Evolutionary conservation across 1,140 invertebrate species (phyloP).

Genomic region (Drusus annulatus): DNA sequence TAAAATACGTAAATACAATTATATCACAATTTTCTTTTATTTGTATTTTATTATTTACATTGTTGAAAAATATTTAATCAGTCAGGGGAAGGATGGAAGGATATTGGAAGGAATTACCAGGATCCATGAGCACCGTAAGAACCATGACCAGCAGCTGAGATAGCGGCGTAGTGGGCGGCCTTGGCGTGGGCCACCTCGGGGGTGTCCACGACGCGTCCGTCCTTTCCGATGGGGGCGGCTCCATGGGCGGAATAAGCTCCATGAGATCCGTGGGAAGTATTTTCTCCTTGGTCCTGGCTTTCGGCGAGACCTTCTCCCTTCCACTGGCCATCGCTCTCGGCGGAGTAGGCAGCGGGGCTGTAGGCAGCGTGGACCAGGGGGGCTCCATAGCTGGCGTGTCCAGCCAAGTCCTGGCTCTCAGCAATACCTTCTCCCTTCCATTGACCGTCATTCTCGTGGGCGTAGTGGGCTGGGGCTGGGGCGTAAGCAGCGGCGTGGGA

Average conservation of each 20-base stretch:
- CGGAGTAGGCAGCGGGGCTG: background rate
- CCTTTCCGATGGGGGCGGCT: slow-evolving; percentile 59
- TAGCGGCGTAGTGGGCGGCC: slow-evolving; percentile 67
- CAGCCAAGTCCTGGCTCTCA: slow-evolving; percentile 3
- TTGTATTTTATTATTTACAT: too few relatives aligned
- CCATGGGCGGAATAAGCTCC: background rate
- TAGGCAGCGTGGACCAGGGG: background rate
- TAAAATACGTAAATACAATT: too few relatives aligned
- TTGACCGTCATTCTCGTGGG: too few relatives aligned
- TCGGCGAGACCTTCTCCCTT: slow-evolving; percentile 45
- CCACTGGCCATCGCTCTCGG: slow-evolving; percentile 43
- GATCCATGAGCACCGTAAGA: slow-evolving; percentile 18
- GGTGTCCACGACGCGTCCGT: slow-evolving; percentile 66
- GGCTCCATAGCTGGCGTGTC: background rate
- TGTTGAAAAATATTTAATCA: too few relatives aligned
- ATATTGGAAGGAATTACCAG: slow-evolving; percentile 8
- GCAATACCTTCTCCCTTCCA: slow-evolving; percentile 1
- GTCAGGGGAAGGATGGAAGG: too few relatives aligned
- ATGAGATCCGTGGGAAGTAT: too few relatives aligned
- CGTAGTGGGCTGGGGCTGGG: too few relatives aligned
- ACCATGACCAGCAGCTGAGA: slow-evolving; percentile 58
- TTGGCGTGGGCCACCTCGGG: slow-evolving; percentile 70
- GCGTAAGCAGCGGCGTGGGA: too few relatives aligned
- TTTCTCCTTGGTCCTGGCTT: slow-evolving; percentile 34
- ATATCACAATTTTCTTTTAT: too few relatives aligned